phyloP scores from a whole-genome alignment of 1,140 invertebrate genomes.

The Pinna nobilis region DNA sequence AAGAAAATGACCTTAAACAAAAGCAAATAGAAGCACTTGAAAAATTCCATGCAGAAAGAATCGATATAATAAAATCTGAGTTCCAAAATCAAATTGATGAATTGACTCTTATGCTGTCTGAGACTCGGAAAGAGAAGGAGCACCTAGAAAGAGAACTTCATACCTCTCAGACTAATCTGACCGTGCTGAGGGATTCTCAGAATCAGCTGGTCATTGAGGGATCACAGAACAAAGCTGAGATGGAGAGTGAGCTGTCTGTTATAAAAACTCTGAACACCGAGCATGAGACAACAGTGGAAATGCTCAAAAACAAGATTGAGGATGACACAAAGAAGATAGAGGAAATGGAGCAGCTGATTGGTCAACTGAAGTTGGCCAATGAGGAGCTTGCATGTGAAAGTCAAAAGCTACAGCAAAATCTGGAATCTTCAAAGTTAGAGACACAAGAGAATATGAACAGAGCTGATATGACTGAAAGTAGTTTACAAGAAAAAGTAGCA shows the following conservation, averaged over 20 bases:
- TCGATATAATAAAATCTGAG: no score
- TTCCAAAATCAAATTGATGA: no score
- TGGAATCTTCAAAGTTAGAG: no score
- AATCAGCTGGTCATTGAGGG: no score
- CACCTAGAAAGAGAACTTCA: not conserved
- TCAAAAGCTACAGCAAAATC: no score
- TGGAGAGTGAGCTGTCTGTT: not conserved
- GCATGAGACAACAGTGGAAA: not conserved
- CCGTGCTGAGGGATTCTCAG: not conserved
- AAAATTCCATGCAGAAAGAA: no score
- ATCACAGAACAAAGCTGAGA: no score
- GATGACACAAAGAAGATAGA: not conserved
- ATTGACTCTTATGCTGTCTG: no score
- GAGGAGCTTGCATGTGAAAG: conserved; percentile 2
- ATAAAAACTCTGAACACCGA: not conserved
- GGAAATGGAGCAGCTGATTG: conserved; percentile 15
- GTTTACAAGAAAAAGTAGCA: not conserved
- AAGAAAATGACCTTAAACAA: no score
- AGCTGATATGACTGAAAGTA: no score
- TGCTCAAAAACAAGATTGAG: not conserved
- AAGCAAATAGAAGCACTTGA: no score
- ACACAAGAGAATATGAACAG: no score
- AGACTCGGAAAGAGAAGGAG: not conserved
- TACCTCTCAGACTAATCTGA: not conserved
- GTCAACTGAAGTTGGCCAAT: conserved; percentile 5